These are phyloP conservation scores for Cremastinae sp. DNA, from an alignment of 2,888 invertebrate genomes.

Conservation along the genomic window DNA sequence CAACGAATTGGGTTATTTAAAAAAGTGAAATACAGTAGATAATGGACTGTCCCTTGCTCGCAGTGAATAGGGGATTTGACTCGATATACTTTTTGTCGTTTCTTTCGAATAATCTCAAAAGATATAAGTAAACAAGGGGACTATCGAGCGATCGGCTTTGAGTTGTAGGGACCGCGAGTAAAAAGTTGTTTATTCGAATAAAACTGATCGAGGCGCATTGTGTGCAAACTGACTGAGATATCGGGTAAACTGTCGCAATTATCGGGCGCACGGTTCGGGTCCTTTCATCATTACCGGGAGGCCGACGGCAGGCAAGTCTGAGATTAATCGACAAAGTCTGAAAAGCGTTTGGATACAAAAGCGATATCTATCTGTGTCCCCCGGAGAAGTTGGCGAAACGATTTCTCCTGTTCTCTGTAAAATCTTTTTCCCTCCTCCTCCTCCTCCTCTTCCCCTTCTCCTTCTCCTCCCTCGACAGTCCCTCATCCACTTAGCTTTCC, in stretches of 20 bases:
- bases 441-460: not conserved
- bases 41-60: too few relatives aligned
- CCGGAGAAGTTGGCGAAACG: constrained; percentile 53
- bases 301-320: constrained; percentile 9
- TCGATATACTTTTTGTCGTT: too few relatives aligned
- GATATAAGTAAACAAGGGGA: not conserved
- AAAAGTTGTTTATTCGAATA: constrained; percentile 18
- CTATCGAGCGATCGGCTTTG: too few relatives aligned
- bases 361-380: constrained; percentile 47
- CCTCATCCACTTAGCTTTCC: not conserved
- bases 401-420: constrained; percentile 26
- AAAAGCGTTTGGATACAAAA: constrained; percentile 38
- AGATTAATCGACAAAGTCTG: constrained; percentile 45
- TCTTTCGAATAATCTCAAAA: not conserved
- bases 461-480: not conserved
- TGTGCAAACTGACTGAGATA: constrained; percentile 36
- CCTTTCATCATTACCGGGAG: constrained; percentile 40
- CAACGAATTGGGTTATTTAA: too few relatives aligned
- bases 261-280: constrained; percentile 44
- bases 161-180: not conserved
- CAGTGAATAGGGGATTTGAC: too few relatives aligned
- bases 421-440: constrained; percentile 10
- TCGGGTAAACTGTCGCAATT: constrained; percentile 55
- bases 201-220: constrained; percentile 8
- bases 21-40: too few relatives aligned